Evolutionary conservation across 2,797 vertebrate genomes (phyloP).

Genomic region (Sardinella longiceps): DNA sequence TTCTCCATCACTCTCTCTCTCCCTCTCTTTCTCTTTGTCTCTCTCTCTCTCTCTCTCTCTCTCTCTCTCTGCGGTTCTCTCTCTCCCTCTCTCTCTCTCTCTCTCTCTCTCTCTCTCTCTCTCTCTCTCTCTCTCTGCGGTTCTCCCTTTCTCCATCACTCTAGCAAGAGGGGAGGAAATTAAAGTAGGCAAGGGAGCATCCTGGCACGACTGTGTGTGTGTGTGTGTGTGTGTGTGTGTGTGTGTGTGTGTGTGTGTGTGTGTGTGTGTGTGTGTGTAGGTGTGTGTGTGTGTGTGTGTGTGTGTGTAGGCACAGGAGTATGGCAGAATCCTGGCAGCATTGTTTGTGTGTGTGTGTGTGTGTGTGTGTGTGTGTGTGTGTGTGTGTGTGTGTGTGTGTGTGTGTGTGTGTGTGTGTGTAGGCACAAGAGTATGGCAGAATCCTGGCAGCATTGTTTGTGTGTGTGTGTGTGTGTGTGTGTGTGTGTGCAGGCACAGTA

Average conservation of each 20-base stretch:
- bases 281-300: conserved; percentile 25
- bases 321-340: neutral
- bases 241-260: conserved; percentile 28
- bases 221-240: conserved; percentile 9
- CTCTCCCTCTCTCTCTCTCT: too few species aligned
- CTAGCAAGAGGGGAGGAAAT: conserved; percentile 52
- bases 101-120: too few species aligned
- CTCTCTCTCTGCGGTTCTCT: too few species aligned
- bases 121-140: too few species aligned
- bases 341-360: neutral
- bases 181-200: conserved; percentile 41
- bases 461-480: neutral
- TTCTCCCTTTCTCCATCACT: too few species aligned
- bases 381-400: too few species aligned
- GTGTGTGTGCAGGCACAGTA: too few species aligned
- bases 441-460: neutral
- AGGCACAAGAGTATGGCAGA: too few species aligned
- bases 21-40: too few species aligned
- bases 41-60: too few species aligned
- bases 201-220: neutral
- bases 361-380: conserved; percentile 29
- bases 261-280: neutral
- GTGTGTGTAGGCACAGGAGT: conserved; percentile 12
- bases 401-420: conserved; percentile 34
- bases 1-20: too few species aligned